phyloP scores from a whole-genome alignment of 2,797 vertebrate species.

The Trematomus bernacchii region DNA sequence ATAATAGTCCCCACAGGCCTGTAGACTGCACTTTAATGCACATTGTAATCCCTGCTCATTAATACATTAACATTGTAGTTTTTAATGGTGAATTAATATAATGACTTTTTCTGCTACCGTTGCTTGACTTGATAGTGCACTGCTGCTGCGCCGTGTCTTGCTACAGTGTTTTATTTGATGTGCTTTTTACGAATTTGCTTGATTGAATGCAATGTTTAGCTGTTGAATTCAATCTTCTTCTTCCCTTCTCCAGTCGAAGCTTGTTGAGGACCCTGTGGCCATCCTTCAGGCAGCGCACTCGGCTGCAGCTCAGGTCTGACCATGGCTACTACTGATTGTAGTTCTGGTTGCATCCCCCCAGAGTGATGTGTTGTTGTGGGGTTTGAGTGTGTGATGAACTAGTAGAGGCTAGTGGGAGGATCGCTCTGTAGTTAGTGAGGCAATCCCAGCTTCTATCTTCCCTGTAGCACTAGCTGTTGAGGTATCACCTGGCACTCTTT shows the following conservation, averaged over 20 bases:
- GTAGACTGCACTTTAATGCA: constrained; percentile 27
- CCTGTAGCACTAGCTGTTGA: not conserved
- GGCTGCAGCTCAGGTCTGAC: constrained; percentile 86
- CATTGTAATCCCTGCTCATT: constrained; percentile 47
- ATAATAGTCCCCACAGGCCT: not conserved
- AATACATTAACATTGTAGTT: constrained; percentile 34
- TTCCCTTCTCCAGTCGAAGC: constrained; percentile 79
- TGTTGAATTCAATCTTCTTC: constrained; percentile 37
- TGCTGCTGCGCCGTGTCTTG: not conserved
- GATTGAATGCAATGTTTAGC: not conserved
- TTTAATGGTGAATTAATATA: constrained; percentile 24
- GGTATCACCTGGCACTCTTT: constrained; percentile 12
- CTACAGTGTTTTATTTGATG: not conserved
- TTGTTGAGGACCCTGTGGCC: constrained; percentile 83
- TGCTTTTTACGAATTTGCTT: not conserved
- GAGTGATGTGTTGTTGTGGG: constrained; percentile 36
- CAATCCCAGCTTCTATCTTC: constrained; percentile 21
- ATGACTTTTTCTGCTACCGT: constrained; percentile 1
- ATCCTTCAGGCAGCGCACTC: constrained; percentile 83
- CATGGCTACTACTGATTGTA: constrained; percentile 41
- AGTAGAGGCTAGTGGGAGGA: constrained; percentile 1
- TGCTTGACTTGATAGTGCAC: not conserved
- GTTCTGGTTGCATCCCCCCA: constrained; percentile 28
- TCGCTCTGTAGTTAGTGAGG: constrained; percentile 12
- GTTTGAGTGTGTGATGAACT: constrained; percentile 31